phyloP scores from a whole-genome alignment of 1,140 invertebrate genomes.

The Neelides sp. region DNA sequence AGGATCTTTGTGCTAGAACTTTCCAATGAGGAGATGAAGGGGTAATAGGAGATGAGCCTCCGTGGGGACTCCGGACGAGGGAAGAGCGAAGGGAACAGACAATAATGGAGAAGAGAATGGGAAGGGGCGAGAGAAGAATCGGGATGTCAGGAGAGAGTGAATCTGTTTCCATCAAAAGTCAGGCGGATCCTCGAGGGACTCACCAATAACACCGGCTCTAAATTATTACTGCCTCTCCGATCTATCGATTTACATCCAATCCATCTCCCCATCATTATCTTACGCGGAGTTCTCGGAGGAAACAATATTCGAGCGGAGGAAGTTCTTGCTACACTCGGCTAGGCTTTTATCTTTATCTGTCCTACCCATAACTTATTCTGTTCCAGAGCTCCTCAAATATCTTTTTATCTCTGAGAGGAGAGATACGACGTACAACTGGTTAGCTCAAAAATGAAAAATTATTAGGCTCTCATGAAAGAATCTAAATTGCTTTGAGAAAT shows the following conservation, averaged over 20 bases:
- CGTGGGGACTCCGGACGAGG: conserved; percentile 8
- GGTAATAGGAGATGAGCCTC: conserved; percentile 14
- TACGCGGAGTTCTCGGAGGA: too few relatives aligned
- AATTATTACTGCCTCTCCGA: conserved; percentile 25
- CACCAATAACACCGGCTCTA: conserved; percentile 23
- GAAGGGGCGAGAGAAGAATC: conserved; percentile 18
- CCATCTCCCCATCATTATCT: too few relatives aligned
- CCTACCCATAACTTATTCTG: too few relatives aligned
- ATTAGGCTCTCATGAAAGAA: too few relatives aligned
- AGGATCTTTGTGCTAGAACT: too few relatives aligned
- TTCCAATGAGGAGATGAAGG: conserved; percentile 4
- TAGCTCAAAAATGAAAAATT: too few relatives aligned
- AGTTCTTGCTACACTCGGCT: too few relatives aligned
- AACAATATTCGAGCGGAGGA: not conserved
- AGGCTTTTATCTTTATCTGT: too few relatives aligned
- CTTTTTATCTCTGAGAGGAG: too few relatives aligned
- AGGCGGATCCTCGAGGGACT: conserved; percentile 22
- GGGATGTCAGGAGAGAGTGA: conserved; percentile 25
- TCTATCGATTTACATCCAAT: conserved; percentile 15
- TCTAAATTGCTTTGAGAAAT: too few relatives aligned
- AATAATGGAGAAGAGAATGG: not conserved
- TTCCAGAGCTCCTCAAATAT: too few relatives aligned
- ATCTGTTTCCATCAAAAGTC: conserved; percentile 31
- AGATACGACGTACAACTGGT: too few relatives aligned
- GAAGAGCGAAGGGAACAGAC: not conserved